A percentile compares a stretch with the other conserved stretches of the same genome.
Conservation (phyloP, 2,888 invertebrate genomes). For the Drosophila pseudotakahashii region DNA sequence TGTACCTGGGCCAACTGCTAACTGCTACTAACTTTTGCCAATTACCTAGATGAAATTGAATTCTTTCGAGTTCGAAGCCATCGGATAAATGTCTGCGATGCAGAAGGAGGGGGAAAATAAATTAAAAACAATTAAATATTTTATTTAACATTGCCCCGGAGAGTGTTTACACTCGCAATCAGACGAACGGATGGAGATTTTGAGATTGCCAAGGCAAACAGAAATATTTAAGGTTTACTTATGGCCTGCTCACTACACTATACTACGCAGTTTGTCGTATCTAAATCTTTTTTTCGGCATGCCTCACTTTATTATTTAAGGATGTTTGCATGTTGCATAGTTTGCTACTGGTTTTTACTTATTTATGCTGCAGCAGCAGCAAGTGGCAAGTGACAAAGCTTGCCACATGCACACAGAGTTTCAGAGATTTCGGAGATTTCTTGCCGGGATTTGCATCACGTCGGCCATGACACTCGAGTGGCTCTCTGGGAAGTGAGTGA, state of each 20-base stretch:
- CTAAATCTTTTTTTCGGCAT: slow-evolving; percentile 32
- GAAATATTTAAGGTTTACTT: slow-evolving; percentile 38
- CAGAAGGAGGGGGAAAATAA: slow-evolving; percentile 32
- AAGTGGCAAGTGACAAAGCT: slow-evolving; percentile 36
- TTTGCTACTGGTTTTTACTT: slow-evolving; percentile 50
- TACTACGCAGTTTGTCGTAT: no score
- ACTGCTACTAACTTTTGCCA: slow-evolving; percentile 49
- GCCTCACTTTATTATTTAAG: slow-evolving; percentile 62
- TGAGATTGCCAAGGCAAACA: slow-evolving; percentile 19
- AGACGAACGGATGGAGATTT: slow-evolving; percentile 4
- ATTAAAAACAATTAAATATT: slow-evolving; percentile 75
- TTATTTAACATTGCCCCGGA: slow-evolving; percentile 57
- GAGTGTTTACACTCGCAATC: slow-evolving; percentile 32
- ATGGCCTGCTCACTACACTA: slow-evolving; percentile 6
- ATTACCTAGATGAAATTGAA: slow-evolving; percentile 51
- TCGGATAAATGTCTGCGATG: slow-evolving; percentile 10
- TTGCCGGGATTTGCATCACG: slow-evolving; percentile 39
- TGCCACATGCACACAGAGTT: slow-evolving; percentile 18
- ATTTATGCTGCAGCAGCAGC: slow-evolving; percentile 48
- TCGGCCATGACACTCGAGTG: slow-evolving; percentile 33
- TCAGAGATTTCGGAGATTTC: slow-evolving; percentile 20
- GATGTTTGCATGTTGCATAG: slow-evolving; percentile 38
- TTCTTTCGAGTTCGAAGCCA: slow-evolving; percentile 31
- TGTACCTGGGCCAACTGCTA: slow-evolving; percentile 11
- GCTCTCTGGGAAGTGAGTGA: slow-evolving; percentile 19